Evolutionary conservation across 2,113 vertebrate species (phyloP), one percentile per base, ranked within the genome.

Genomic region (Saguinus midas): DNA sequence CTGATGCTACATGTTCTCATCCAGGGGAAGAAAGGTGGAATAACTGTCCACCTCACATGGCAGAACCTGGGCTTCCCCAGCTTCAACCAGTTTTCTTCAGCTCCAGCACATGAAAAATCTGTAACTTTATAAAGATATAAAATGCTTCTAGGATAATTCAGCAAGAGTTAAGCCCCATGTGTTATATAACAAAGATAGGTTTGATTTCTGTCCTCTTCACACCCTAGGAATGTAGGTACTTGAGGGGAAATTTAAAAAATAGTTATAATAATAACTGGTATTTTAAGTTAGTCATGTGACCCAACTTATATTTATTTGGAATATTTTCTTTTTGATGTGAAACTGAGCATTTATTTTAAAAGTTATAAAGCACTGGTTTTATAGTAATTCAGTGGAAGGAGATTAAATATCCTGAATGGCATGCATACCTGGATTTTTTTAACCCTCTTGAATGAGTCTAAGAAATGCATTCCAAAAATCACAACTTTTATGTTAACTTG

Each of bases 231-330:
- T 91, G 76, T 73, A 91, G 55, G 94, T 90, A 14, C 80, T 55
- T 80, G 80, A 58, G 23, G 70, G 57, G 90, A 78, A 55, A 87
- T 85, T 10, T 57, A 35, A 68, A 52, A 93, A 95, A 64, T 48
- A 45, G 4, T 25, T 17, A 52, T 52, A 52, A 52, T 17, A 52
- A 45, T 50, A 40, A 73, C 76, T 96, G 79, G 52, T 68, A 80
- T 95, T 96, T 98, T 87, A 97, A 98, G 97, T 50, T 96, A 48
- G 97, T 73, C 43, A 95, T 94, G 50, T 37, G 93, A 82, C 72
- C 93, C 80, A 92, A 78, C 50, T 72, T 50, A 72, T 35, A 45
- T 73, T 94, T 91, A 55, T 32, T 73, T 86, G 25, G n/a, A 82
- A 79, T 75, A 40, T 89, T 91, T 97, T 61, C 29, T 72, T 85